Base-by-base conservation (phyloP, 2,113 vertebrate species). In the Callorhinus ursinus region DNA sequence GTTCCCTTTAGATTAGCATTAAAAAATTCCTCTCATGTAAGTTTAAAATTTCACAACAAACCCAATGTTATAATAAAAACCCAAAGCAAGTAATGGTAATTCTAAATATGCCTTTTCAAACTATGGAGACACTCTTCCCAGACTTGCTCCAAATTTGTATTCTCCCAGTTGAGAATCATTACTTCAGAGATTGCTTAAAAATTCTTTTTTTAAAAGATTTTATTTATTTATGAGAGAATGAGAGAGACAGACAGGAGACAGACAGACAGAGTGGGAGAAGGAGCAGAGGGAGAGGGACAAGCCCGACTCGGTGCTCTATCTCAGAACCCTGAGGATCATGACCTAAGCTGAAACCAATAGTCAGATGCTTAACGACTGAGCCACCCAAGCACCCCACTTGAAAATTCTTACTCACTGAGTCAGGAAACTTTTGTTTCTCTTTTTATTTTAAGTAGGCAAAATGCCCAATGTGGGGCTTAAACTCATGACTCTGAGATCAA, bases 81-180 rank as follows among this genome's bases (percentile, higher is more conserved):
- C 67, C 21, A 96, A 96, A 96, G 90, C 86, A 96, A 90, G 26
- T 36, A 85, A 67, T 8, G 16, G 15, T 95, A 59, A 95, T 76
- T 88, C 19, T 61, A 63, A 93, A 88, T 63, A 71, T 90, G 26
- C 3, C 28, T 91, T 90, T 97, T 94, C 81, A 81, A 88, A 86
- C 71, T 71, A 77, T 7, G 42, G 0, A 76, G 31, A 92, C 7
- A 90, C 12, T 31, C 28, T 90, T 8, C 14, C 31, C 10, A 95
- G 72, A 19, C 59, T 69, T 79, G 39, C n/a, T 13, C 46, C 5
- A 26, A 97, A 63, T 92, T 13, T 84, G 42, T 80, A 79, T 14
- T 96, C 16, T 67, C 10, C 76, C 72, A 90, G 69, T n/a, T 81
- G 59, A 96, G 33, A 89, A 76, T 85, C 69, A 77, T 39, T 85